A percentile compares a stretch with the other conserved stretches of the same genome.
These are phyloP conservation scores for Cancer borealis DNA, from an alignment of 2,888 invertebrate species.

Conservation along the genomic window DNA sequence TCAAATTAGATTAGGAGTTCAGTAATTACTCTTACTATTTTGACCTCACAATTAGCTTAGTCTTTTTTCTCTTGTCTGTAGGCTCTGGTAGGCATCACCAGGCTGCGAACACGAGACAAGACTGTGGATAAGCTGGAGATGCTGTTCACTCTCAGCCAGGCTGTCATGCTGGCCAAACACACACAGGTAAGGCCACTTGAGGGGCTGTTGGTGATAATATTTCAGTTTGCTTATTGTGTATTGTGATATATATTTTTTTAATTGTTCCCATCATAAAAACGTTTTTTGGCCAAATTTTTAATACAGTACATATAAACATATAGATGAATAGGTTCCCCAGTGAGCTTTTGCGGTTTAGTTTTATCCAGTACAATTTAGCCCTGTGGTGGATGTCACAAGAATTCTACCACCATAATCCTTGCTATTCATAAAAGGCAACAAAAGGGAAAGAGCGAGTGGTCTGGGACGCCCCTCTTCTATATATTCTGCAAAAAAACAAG, in stretches of 20 bases:
- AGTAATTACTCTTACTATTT: not conserved
- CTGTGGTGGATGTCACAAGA: too few relatives aligned
- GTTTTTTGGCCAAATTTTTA: not conserved
- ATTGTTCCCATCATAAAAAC: not conserved
- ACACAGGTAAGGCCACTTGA: slow-evolving; percentile 60
- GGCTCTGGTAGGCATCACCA: slow-evolving; percentile 64
- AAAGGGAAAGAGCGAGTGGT: too few relatives aligned
- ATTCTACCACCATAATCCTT: too few relatives aligned
- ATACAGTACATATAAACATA: not conserved
- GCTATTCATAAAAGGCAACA: too few relatives aligned
- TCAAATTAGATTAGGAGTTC: not conserved
- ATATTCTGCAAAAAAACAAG: too few relatives aligned
- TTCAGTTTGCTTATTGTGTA: not conserved
- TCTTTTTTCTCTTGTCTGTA: not conserved
- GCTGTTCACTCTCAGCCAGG: slow-evolving; percentile 72
- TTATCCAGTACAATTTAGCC: too few relatives aligned
- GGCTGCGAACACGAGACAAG: slow-evolving; percentile 65
- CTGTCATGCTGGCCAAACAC: slow-evolving; percentile 73
- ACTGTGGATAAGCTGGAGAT: slow-evolving; percentile 67
- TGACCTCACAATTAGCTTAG: not conserved
- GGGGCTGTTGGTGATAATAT: too few relatives aligned
- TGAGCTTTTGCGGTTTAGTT: too few relatives aligned
- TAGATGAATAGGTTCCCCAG: not conserved
- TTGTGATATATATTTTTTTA: not conserved
- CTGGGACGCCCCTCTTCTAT: too few relatives aligned